These are phyloP conservation scores for Pachycephus smyrnensis DNA, from an alignment of 2,888 invertebrate species.

Conservation along the genomic window DNA sequence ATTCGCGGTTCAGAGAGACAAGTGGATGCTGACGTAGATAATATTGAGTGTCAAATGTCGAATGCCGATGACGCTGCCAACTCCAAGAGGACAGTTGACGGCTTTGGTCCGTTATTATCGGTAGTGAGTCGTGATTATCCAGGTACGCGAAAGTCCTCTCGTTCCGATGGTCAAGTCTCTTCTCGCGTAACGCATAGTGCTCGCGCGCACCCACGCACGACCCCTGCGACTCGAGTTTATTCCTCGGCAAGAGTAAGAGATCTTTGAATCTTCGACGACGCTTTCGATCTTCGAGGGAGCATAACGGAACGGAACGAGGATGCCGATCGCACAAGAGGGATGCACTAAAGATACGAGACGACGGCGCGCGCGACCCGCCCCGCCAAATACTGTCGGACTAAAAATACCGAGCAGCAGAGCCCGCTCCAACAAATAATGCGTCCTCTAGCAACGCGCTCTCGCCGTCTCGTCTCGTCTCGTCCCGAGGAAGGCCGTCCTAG, in stretches of 20 bases:
- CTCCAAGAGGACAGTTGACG: too few species aligned
- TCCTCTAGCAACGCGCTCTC: constrained; percentile 33
- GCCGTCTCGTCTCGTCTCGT: not conserved
- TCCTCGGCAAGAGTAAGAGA: not conserved
- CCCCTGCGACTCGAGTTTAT: not conserved
- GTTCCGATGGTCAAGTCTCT: too few species aligned
- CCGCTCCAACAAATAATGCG: constrained; percentile 51
- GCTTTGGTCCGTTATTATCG: too few species aligned
- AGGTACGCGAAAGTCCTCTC: too few species aligned
- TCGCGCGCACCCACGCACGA: not conserved
- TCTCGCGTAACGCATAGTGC: too few species aligned
- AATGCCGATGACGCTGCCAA: too few species aligned
- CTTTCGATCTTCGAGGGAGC: constrained; percentile 21
- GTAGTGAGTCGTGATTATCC: too few species aligned
- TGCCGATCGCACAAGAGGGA: constrained; percentile 42
- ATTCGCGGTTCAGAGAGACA: too few species aligned
- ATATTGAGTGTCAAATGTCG: too few species aligned
- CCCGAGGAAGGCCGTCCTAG: constrained; percentile 29
- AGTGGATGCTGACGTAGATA: too few species aligned
- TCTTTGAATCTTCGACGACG: constrained; percentile 24
- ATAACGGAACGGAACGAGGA: constrained; percentile 23
- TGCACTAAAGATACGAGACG: constrained; percentile 47
- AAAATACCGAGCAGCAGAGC: constrained; percentile 60
- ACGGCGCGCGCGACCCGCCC: constrained; percentile 46
- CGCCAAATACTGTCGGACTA: constrained; percentile 65